These are phyloP conservation scores for Euproctis similis DNA, from an alignment of 2,888 invertebrate genomes.

Conservation along the genomic window DNA sequence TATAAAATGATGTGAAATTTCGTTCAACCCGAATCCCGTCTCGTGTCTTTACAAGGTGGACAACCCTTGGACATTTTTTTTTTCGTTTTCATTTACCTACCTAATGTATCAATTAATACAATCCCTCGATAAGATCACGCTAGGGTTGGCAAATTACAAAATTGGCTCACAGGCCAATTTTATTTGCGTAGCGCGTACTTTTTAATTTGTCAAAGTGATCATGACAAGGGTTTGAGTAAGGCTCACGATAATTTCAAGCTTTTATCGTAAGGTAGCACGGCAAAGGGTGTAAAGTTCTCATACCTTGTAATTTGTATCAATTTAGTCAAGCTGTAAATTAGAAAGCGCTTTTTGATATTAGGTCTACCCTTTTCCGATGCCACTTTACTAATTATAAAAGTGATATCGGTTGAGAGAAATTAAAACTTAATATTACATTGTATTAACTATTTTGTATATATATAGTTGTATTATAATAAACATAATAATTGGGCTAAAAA, in stretches of 20 bases:
- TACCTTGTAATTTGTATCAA: constrained; percentile 35
- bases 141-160: constrained; percentile 29
- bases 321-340: constrained; percentile 42
- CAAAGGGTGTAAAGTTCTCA: constrained; percentile 36
- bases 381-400: too few species aligned
- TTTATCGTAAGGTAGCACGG: constrained; percentile 22
- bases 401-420: too few species aligned
- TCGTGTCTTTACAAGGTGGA: too few species aligned
- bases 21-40: too few species aligned
- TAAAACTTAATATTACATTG: too few species aligned
- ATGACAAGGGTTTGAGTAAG: constrained; percentile 31
- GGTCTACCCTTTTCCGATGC: too few species aligned
- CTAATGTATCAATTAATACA: constrained; percentile 21
- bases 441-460: too few species aligned
- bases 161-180: constrained; percentile 30
- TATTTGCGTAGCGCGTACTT: constrained; percentile 33
- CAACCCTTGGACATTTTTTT: too few species aligned
- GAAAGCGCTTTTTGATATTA: constrained; percentile 14
- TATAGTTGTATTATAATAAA: too few species aligned
- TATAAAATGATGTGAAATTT: too few species aligned
- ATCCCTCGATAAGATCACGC: constrained; percentile 28
- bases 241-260: constrained; percentile 27
- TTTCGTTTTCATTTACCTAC: constrained; percentile 1
- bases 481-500: too few species aligned
- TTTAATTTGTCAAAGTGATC: constrained; percentile 40